phyloP scores from a whole-genome alignment of 2,888 invertebrate genomes.

The Clepsis dumicolana region DNA sequence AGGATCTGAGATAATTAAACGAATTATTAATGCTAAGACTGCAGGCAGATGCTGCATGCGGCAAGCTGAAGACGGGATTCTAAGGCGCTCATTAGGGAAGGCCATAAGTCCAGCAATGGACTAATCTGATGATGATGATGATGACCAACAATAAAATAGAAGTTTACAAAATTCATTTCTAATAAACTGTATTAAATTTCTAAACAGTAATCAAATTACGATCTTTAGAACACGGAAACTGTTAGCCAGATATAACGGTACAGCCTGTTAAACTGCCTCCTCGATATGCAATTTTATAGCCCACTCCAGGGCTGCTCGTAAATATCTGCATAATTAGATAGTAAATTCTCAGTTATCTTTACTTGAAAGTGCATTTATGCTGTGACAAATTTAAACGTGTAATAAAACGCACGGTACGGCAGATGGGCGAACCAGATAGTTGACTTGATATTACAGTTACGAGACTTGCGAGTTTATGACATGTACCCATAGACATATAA shows the following conservation, averaged over 20 bases:
- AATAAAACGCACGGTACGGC: neutral
- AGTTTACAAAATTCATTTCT: neutral
- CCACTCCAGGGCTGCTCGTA: constrained; percentile 41
- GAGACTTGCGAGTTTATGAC: neutral
- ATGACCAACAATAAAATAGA: no score
- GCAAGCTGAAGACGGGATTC: no score
- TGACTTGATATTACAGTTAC: neutral
- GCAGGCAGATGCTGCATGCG: no score
- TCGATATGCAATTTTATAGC: constrained; percentile 43
- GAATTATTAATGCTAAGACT: no score
- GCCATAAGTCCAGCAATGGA: no score
- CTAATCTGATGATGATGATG: no score
- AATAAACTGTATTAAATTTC: neutral
- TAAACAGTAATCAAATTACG: constrained; percentile 10
- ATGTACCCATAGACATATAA: no score
- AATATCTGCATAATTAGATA: constrained; percentile 43
- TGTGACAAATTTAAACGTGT: neutral
- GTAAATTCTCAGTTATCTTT: constrained; percentile 33
- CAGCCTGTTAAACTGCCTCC: constrained; percentile 30
- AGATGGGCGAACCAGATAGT: neutral
- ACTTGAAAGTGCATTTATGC: constrained; percentile 27
- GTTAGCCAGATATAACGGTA: constrained; percentile 36
- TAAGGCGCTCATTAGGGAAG: no score
- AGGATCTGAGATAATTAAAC: neutral
- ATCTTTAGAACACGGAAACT: constrained; percentile 36